Base-by-base conservation (phyloP, 2,797 vertebrate species). In the Hydrocynus forskahlii region DNA sequence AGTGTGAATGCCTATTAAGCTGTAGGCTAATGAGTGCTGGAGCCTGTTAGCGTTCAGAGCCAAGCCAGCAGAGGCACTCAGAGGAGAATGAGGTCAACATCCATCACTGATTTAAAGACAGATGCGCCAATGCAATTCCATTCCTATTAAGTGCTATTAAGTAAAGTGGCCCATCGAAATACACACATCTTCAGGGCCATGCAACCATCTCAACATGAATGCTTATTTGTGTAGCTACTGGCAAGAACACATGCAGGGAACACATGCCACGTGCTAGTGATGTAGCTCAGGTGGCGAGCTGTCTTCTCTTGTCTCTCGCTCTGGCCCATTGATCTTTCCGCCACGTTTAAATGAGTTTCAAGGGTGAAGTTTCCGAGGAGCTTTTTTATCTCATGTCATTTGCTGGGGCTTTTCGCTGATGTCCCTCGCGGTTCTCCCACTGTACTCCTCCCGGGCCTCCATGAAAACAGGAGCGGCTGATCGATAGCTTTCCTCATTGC, bases 401-500 rank as follows among this genome's bases (percentile, higher is more conserved):
- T 83, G 60, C 70, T 16, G 9, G 40, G 52, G 78, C 66, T 29
- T 83, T 81, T 76, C 43, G 29, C 43, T 78, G 81, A 85, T 73
- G 64, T 72, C 75, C 71, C 66, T 85, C 4, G 59, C 70, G 81
- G 59, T 67, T 29, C 23, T 74, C 19, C 29, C 78, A 80, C 38
- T 40, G 59, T 81, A 88, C 81, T 83, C 85, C 85, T 87, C 17
- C 0, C 75, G 85, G 86, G 78, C 77, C 84, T 88, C 80, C 55
- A 84, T 50, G 63, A 87, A 71, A 78, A 82, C 81, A 35, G 74
- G 14, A 17, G 68, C 14, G 48, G 67, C 83, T 87, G 89, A 92
- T 94, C 92, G 88, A 91, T 89, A 90, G 80, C 55, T 67, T 79
- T 79, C 81, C 84, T 85, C 74, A 9, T 83, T 84, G 87, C 86